Evolutionary conservation across 2,113 vertebrate genomes (phyloP).

Genomic region (Thinocorus orbignyianus): DNA sequence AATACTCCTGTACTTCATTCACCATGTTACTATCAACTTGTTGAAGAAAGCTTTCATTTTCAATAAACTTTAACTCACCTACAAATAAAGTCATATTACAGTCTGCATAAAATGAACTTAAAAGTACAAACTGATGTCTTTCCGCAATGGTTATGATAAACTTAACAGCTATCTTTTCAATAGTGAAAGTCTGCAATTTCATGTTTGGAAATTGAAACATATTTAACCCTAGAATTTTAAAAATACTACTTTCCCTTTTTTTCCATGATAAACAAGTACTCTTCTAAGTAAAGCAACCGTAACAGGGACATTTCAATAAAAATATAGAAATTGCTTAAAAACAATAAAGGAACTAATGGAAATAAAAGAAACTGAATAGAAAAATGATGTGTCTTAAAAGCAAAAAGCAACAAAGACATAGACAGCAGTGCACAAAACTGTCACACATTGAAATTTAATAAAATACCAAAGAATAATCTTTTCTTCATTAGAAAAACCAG

Average conservation of each 20-base stretch:
- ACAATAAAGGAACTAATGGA: neutral
- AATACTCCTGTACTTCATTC: neutral
- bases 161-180: neutral
- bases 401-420: neutral
- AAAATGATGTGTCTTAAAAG: neutral
- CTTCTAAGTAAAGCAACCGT: neutral
- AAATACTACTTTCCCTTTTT: neutral
- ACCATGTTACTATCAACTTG: neutral
- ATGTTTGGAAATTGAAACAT: neutral
- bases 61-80: slow-evolving; percentile 16
- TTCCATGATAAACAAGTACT: neutral
- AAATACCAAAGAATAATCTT: neutral
- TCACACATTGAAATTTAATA: neutral
- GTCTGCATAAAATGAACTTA: neutral
- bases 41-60: neutral
- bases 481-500: neutral
- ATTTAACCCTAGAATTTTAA: neutral
- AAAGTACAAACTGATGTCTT: neutral
- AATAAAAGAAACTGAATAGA: neutral
- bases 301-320: neutral
- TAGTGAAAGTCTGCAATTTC: neutral
- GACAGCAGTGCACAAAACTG: neutral
- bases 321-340: neutral
- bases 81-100: neutral
- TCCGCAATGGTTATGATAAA: neutral